These are phyloP conservation scores for Chesias legatella DNA, from an alignment of 2,888 invertebrate genomes.

Conservation along the genomic window DNA sequence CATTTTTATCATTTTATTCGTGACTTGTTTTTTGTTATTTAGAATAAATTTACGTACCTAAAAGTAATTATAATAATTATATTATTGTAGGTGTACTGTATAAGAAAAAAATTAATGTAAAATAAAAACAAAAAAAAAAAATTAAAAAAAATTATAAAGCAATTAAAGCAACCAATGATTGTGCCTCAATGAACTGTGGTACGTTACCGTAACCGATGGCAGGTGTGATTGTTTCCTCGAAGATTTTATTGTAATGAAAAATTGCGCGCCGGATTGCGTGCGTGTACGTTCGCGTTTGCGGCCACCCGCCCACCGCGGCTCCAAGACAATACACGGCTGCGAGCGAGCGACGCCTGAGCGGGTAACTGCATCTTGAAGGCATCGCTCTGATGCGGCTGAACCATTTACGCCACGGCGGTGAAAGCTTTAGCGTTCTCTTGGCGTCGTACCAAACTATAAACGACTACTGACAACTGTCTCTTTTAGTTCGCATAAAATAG, in stretches of 20 bases:
- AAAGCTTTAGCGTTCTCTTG: too few species aligned
- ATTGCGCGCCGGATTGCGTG: constrained; percentile 53
- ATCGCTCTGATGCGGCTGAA: too few species aligned
- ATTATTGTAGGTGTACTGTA: constrained; percentile 65
- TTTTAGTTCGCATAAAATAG: too few species aligned
- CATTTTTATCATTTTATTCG: constrained; percentile 76
- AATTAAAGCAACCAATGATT: constrained; percentile 80
- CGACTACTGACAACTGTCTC: too few species aligned
- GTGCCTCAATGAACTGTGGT: constrained; percentile 81
- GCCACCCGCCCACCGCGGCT: constrained; percentile 17
- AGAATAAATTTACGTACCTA: constrained; percentile 80
- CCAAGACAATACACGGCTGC: constrained; percentile 66
- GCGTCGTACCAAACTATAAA: too few species aligned
- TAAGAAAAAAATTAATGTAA: constrained; percentile 43
- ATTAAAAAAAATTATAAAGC: constrained; percentile 62
- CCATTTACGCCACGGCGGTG: too few species aligned
- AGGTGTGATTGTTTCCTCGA: constrained; percentile 71
- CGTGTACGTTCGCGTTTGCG: not conserved
- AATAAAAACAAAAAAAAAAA: constrained; percentile 48
- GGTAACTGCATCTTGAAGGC: too few species aligned
- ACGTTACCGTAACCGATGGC: constrained; percentile 79
- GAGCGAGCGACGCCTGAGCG: constrained; percentile 30
- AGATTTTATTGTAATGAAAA: constrained; percentile 59
- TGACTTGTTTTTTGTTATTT: constrained; percentile 80
- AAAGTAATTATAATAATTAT: constrained; percentile 79